These are phyloP conservation scores for Caenorhabditis drosophilae DNA, from an alignment of 2,888 invertebrate genomes.

Conservation along the genomic window DNA sequence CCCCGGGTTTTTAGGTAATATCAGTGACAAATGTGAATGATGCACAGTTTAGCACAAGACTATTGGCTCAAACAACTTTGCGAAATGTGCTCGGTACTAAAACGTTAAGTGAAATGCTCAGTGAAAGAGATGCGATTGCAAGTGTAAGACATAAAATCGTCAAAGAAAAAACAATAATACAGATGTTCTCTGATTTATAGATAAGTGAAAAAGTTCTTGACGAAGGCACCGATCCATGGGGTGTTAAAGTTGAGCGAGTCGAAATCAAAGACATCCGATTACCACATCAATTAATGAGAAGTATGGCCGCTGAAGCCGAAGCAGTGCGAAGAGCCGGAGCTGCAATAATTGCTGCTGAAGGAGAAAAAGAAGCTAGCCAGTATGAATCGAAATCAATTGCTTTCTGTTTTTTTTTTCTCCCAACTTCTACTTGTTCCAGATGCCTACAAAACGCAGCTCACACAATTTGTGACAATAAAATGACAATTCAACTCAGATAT, in stretches of 20 bases:
- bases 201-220: conserved; percentile 72
- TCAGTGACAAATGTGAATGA: conserved; percentile 72
- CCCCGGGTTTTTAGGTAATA: conserved; percentile 50
- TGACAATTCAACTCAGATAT: conserved; percentile 91
- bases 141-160: conserved; percentile 60
- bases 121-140: conserved; percentile 68
- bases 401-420: too few relatives aligned
- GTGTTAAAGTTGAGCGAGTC: conserved; percentile 70
- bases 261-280: conserved; percentile 87
- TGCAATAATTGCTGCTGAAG: conserved; percentile 65
- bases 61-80: conserved; percentile 75
- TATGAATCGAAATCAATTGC: conserved; percentile 11
- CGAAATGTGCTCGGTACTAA: conserved; percentile 70
- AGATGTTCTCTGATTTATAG: too few relatives aligned
- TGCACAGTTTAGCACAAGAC: conserved; percentile 88
- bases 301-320: conserved; percentile 95
- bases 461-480: conserved; percentile 89
- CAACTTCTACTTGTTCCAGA: too few relatives aligned
- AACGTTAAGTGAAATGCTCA: conserved; percentile 68
- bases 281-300: conserved; percentile 87
- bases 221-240: conserved; percentile 72
- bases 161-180: too few relatives aligned
- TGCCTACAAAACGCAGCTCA: conserved; percentile 87
- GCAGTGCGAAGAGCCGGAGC: conserved; percentile 87
- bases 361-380: conserved; percentile 62